Percentiles rank a stretch among this genome's conserved stretches.
Conservation (phyloP, 2,888 invertebrate species). For the Dolomedes plantarius region DNA sequence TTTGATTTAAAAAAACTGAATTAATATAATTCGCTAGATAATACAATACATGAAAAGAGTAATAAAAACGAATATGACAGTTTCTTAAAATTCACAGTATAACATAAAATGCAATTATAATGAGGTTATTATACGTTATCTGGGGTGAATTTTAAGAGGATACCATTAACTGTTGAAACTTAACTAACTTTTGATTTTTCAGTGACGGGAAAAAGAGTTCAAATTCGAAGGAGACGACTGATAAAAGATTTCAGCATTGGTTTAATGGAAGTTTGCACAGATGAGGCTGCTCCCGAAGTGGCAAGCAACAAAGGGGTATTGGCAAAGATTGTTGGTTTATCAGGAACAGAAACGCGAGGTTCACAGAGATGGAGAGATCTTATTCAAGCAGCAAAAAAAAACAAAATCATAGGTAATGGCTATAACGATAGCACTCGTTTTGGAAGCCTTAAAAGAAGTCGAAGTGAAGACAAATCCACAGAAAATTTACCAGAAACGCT, state of each 20-base stretch:
- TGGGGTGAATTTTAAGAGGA: too few relatives aligned
- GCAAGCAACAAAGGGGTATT: slow-evolving; percentile 51
- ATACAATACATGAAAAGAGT: too few relatives aligned
- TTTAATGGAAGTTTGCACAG: slow-evolving; percentile 81
- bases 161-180: too few relatives aligned
- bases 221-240: slow-evolving; percentile 88
- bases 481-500: background rate
- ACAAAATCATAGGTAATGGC: slow-evolving; percentile 49
- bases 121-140: too few relatives aligned
- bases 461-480: background rate
- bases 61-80: too few relatives aligned
- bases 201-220: slow-evolving; percentile 86
- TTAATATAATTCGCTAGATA: too few relatives aligned
- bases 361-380: slow-evolving; percentile 66
- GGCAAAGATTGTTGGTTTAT: slow-evolving; percentile 52
- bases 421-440: slow-evolving; percentile 43
- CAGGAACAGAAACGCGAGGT: slow-evolving; percentile 35
- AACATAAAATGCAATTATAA: too few relatives aligned
- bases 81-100: too few relatives aligned
- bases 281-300: slow-evolving; percentile 64
- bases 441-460: slow-evolving; percentile 43
- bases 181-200: too few relatives aligned
- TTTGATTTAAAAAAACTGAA: too few relatives aligned
- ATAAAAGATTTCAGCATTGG: slow-evolving; percentile 93
- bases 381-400: slow-evolving; percentile 62